Base-by-base conservation (phyloP, 2,113 vertebrate genomes). In the Spea multiplicata region DNA sequence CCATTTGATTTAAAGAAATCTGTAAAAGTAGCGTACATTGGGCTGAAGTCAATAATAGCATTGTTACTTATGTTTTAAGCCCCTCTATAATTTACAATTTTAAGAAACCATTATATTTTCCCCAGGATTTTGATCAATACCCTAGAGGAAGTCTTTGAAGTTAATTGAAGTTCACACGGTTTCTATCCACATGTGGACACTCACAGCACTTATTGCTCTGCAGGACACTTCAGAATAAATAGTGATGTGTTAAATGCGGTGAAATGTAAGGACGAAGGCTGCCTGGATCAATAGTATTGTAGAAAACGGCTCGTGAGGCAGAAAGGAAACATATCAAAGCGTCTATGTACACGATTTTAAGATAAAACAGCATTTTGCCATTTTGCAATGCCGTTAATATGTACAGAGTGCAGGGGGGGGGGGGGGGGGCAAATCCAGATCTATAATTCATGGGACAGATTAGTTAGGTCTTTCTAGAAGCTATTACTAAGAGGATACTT, bases 151-250 rank as follows among this genome's bases (percentile, higher is more conserved):
- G 65, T 59, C 69, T 80, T 30, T 73, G 7, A 73, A 67, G 78
- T 73, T 80, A 80, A 80, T 80, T 80, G 71, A 73, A 74, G 62
- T 74, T 65, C 78, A 80, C 48, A 53, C 52, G 13, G 65, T 74
- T 73, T 68, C 44, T 74, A 68, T 16, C 66, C 71, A 71, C 68
- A 72, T 72, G 69, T 55, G 64, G 71, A 57, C 68, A 16, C 65
- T 74, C 52, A 66, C 66, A 73, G 52, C 71, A 78, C 49, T 78
- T 78, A 72, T 55, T 72, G 52, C 78, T 68, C 78, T 59, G 70
- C 71, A 47, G 64, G 78, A 80, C 14, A 10, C 52, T 9, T 61
- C n/a, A 57, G 16, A 74, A 69, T 68, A 72, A 73, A 74, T 68
- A 46, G 50, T 53, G 61, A 78, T 66, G 48, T 80, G 62, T 30